Percentiles rank a stretch among this genome's conserved stretches.
Conservation (phyloP, 2,888 invertebrate genomes). For the Meta bourneti region DNA sequence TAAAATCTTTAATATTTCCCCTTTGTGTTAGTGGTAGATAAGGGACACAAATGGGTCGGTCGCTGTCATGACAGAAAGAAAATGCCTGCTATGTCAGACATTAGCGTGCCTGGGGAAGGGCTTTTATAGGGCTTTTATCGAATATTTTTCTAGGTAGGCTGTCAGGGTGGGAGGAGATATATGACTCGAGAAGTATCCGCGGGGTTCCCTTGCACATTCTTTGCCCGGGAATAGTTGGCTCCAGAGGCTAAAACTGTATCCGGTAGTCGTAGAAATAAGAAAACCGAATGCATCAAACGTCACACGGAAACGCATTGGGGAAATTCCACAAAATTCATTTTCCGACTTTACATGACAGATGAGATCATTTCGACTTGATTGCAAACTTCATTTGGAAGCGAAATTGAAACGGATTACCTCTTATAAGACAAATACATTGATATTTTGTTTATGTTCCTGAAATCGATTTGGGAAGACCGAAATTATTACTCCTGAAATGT, state of each 20-base stretch:
- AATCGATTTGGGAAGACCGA: no score
- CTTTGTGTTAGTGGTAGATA: conserved; percentile 3
- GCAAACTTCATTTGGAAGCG: not conserved
- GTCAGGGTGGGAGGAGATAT: conserved; percentile 54
- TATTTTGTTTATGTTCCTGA: no score
- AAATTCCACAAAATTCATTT: no score
- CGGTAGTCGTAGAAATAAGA: no score
- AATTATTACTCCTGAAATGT: no score
- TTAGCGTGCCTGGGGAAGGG: conserved; percentile 17
- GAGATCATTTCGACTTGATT: no score
- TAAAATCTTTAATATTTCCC: conserved; percentile 10
- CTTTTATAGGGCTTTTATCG: conserved; percentile 48
- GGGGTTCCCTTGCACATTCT: conserved; percentile 30
- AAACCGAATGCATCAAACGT: no score
- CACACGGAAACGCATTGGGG: no score
- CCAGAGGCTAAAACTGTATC: no score
- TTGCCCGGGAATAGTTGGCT: not conserved
- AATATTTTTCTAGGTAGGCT: conserved; percentile 49
- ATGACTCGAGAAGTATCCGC: conserved; percentile 40
- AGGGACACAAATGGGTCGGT: conserved; percentile 9
- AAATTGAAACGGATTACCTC: not conserved
- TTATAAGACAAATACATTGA: no score
- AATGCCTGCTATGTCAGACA: conserved; percentile 9
- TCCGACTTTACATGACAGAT: no score
- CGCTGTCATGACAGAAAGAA: conserved; percentile 4